phyloP scores from a whole-genome alignment of 2,888 invertebrate genomes.

The Chrysopilus asiliformis region DNA sequence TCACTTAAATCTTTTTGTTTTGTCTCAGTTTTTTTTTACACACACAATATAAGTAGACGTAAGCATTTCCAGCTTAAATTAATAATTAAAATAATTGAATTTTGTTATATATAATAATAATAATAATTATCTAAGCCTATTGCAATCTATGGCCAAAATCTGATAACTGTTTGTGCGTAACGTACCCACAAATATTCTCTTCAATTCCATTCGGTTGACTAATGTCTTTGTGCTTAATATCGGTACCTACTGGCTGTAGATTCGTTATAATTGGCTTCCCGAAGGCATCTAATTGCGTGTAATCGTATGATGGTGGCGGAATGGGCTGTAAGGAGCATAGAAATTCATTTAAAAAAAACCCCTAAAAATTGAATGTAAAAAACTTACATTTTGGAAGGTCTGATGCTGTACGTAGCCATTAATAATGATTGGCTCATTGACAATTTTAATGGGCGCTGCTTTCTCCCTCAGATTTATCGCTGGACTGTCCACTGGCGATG shows the following conservation, averaged over 20 bases:
- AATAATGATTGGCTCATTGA: conserved; percentile 14
- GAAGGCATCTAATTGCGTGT: conserved; percentile 20
- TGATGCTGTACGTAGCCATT: conserved; percentile 21
- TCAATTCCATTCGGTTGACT: conserved; percentile 7
- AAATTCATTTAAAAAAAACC: background rate
- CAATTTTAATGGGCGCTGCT: background rate
- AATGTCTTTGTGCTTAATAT: conserved; percentile 10
- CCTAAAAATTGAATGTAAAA: background rate
- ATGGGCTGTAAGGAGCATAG: background rate
- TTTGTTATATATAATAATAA: too few relatives aligned
- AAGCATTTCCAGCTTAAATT: too few relatives aligned
- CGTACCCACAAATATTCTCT: conserved; percentile 23
- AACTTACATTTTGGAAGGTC: conserved; percentile 18
- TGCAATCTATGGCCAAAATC: conserved; percentile 20
- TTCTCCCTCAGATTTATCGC: conserved; percentile 7
- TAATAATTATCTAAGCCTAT: too few relatives aligned
- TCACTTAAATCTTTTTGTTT: too few relatives aligned
- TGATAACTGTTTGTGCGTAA: conserved; percentile 26
- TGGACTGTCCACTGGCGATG: conserved; percentile 15
- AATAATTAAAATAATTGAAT: too few relatives aligned
- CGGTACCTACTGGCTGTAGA: conserved; percentile 8
- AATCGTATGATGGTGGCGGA: conserved; percentile 15
- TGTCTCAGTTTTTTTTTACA: too few relatives aligned
- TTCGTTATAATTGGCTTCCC: conserved; percentile 16
- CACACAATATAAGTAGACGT: too few relatives aligned